Percentiles rank a stretch among this genome's conserved stretches.
phyloP scores from a whole-genome alignment of 2,797 vertebrate species.

The Malurus splendens region DNA sequence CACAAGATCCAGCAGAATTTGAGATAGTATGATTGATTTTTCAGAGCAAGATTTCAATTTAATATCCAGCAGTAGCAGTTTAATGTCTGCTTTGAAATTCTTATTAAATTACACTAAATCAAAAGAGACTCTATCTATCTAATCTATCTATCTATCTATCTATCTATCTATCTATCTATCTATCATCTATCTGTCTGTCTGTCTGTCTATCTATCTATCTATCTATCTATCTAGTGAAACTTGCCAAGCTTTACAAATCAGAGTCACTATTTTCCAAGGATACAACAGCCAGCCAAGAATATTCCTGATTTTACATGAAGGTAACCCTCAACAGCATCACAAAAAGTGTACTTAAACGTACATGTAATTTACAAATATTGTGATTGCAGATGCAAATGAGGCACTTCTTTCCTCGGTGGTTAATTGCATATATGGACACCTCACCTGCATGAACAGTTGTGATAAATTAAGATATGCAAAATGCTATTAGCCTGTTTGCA shows the following conservation, averaged over 20 bases:
- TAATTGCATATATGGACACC: conserved; percentile 4
- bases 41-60: not conserved
- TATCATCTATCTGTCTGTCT: too few species aligned
- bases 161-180: too few species aligned
- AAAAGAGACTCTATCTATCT: not conserved
- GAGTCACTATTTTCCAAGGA: not conserved
- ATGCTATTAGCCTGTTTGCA: not conserved
- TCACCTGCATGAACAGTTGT: not conserved
- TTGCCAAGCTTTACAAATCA: not conserved
- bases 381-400: conserved; percentile 12
- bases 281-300: not conserved
- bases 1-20: not conserved
- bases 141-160: too few species aligned
- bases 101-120: not conserved
- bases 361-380: not conserved
- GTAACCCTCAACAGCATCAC: not conserved
- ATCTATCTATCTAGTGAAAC: not conserved
- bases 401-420: not conserved
- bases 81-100: not conserved
- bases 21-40: not conserved
- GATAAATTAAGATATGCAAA: conserved; percentile 19
- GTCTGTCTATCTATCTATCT: too few species aligned
- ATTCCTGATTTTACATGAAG: not conserved
- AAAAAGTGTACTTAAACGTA: not conserved
- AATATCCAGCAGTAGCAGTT: not conserved